Conservation (phyloP, 2,888 invertebrate species). For the Synergus japonicus region DNA sequence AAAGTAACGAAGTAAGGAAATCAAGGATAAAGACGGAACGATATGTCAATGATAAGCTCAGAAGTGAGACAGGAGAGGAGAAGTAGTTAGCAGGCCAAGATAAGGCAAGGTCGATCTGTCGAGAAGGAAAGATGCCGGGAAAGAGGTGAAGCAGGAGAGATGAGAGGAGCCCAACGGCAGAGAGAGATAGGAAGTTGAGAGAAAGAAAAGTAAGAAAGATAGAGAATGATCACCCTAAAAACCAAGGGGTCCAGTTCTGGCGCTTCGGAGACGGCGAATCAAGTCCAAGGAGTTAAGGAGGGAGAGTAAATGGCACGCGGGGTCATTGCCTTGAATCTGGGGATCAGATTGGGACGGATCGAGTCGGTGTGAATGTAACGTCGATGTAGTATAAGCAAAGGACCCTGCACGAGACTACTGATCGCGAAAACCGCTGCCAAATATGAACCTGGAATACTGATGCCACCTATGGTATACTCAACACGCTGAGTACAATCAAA, state of each 20-base stretch:
- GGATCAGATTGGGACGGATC: constrained; percentile 70
- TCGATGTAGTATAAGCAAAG: constrained; percentile 54
- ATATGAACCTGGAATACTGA: constrained; percentile 43
- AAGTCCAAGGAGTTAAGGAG: constrained; percentile 48
- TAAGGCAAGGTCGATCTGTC: constrained; percentile 44
- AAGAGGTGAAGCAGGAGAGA: constrained; percentile 44
- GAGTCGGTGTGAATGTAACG: constrained; percentile 61
- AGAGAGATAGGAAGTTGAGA: constrained; percentile 42
- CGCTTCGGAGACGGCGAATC: constrained; percentile 18
- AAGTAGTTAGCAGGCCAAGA: constrained; percentile 46
- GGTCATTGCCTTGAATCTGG: constrained; percentile 75
- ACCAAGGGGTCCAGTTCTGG: constrained; percentile 25
- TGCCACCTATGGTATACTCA: not conserved
- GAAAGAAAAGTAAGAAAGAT: constrained; percentile 36
- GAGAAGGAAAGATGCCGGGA: constrained; percentile 11
- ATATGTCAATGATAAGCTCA: constrained; percentile 5
- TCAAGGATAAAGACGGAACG: not conserved
- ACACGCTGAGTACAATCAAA: not conserved
- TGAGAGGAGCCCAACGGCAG: constrained; percentile 42
- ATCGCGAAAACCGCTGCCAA: constrained; percentile 44
- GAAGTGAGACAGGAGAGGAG: constrained; percentile 47
- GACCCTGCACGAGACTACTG: constrained; percentile 46
- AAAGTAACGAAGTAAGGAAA: not conserved
- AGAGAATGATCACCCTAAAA: constrained; percentile 38
- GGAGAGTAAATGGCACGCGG: constrained; percentile 74